phyloP scores from a whole-genome alignment of 2,797 vertebrate species.

The Luscinia megarhynchos region DNA sequence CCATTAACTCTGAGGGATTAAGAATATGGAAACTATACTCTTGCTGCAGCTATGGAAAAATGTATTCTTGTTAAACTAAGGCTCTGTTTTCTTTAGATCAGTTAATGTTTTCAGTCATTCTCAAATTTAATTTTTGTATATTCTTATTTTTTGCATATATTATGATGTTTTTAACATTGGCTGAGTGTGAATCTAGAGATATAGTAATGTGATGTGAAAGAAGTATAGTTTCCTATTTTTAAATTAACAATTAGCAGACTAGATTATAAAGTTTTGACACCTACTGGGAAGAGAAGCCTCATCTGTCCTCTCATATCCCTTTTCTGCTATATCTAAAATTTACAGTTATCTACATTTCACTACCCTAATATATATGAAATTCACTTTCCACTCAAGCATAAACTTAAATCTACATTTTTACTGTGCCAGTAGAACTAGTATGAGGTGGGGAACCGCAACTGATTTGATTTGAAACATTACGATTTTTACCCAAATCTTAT shows the following conservation, averaged over 20 bases:
- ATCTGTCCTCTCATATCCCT: background rate
- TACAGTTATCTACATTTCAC: background rate
- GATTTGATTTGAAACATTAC: background rate
- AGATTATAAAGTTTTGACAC: background rate
- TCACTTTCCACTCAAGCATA: background rate
- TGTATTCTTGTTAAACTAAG: background rate
- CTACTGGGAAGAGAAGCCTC: background rate
- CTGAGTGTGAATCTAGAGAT: background rate
- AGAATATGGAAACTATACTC: background rate
- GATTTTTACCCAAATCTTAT: background rate
- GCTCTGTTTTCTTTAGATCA: background rate
- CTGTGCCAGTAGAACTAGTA: background rate
- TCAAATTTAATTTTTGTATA: background rate
- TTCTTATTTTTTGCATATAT: background rate
- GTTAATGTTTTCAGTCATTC: background rate
- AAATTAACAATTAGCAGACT: background rate
- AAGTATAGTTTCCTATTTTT: background rate
- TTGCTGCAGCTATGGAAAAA: background rate
- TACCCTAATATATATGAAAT: background rate
- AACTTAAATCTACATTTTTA: background rate
- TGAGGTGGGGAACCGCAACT: accelerated
- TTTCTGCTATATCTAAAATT: background rate
- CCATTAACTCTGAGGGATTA: background rate
- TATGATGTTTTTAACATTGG: background rate
- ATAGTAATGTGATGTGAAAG: background rate